phyloP scores from a whole-genome alignment of 1,140 invertebrate genomes.

The Pararge aegeria region DNA sequence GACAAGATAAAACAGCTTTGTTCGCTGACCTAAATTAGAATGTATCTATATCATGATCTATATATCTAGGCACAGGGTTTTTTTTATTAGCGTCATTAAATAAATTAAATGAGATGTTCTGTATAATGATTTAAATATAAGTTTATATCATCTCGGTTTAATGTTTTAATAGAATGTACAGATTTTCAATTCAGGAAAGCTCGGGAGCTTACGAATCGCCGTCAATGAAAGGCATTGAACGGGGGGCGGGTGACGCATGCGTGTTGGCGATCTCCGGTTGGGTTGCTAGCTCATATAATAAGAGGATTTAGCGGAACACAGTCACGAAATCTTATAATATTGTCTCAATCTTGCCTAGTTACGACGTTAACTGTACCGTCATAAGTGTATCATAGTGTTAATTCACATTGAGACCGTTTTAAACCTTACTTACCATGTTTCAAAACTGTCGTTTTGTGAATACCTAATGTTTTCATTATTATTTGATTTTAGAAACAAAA shows the following conservation, averaged over 20 bases:
- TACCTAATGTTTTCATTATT: too few relatives aligned
- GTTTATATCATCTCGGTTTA: neutral
- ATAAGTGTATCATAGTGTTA: neutral
- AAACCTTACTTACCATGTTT: too few relatives aligned
- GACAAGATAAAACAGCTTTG: too few relatives aligned
- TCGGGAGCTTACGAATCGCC: constrained; percentile 22
- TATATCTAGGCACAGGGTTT: too few relatives aligned
- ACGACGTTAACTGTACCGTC: neutral
- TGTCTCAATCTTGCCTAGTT: neutral
- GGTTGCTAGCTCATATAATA: constrained; percentile 44
- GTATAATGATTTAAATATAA: too few relatives aligned
- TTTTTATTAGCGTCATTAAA: too few relatives aligned
- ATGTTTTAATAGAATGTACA: constrained; percentile 23
- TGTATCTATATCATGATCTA: too few relatives aligned
- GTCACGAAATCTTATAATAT: constrained; percentile 8
- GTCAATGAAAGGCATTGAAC: constrained; percentile 62
- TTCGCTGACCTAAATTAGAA: too few relatives aligned
- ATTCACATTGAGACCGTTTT: too few relatives aligned
- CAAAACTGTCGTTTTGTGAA: too few relatives aligned
- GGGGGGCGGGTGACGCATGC: constrained; percentile 64
- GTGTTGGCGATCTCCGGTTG: constrained; percentile 26
- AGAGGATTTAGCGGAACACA: constrained; percentile 18
- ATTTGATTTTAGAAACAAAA: too few relatives aligned
- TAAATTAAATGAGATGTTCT: too few relatives aligned
- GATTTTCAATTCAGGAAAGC: constrained; percentile 30